A percentile compares a stretch with the other conserved stretches of the same genome.
phyloP scores from a whole-genome alignment of 2,888 invertebrate species.

The Drosophila nigritarsus region DNA sequence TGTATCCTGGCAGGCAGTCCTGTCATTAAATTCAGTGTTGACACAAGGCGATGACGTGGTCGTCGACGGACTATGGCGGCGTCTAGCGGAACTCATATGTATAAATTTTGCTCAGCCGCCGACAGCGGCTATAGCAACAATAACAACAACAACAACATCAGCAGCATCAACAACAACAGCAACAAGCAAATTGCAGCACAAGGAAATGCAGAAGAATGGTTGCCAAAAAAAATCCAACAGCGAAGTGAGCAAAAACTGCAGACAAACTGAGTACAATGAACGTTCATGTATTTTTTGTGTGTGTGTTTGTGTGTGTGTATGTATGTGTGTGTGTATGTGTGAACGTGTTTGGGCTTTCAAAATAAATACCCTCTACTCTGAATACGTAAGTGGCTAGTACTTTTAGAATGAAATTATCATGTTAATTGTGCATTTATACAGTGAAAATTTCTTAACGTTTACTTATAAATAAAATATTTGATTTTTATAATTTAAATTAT shows the following conservation, averaged over 20 bases:
- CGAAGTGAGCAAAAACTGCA: constrained; percentile 23
- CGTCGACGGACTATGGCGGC: constrained; percentile 12
- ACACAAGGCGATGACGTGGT: constrained; percentile 51
- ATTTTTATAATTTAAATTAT: not conserved
- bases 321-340: not conserved
- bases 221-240: constrained; percentile 42
- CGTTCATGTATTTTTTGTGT: not conserved
- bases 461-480: not conserved
- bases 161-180: constrained; percentile 26
- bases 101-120: constrained; percentile 57
- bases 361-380: constrained; percentile 16
- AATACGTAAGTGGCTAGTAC: not conserved
- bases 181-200: constrained; percentile 44
- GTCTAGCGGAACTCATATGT: constrained; percentile 43
- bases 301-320: not conserved
- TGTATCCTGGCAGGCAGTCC: constrained; percentile 16
- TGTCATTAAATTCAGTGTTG: constrained; percentile 70
- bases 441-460: not conserved
- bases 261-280: constrained; percentile 38
- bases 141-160: constrained; percentile 20
- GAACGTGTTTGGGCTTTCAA: not conserved
- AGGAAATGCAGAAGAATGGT: constrained; percentile 61
- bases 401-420: not conserved
- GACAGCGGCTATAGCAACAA: constrained; percentile 14
- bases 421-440: not conserved